Percentiles rank a stretch among this genome's conserved stretches.
Conservation (phyloP, 2,113 vertebrate species). For the Semicossyphus pulcher region DNA sequence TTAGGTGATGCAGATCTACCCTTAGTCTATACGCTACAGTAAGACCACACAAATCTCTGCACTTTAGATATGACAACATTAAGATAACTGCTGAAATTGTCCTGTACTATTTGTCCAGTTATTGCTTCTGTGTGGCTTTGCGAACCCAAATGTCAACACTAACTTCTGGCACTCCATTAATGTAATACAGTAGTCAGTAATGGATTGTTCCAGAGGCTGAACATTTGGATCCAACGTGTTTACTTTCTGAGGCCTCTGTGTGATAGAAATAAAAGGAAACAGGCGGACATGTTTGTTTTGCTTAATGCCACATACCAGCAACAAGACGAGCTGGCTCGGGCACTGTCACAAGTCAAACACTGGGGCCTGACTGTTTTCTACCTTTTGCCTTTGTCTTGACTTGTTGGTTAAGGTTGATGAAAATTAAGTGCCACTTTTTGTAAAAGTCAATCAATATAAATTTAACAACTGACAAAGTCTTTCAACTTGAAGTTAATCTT, state of each 20-base stretch:
- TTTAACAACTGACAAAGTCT: not conserved
- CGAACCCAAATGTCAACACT: not conserved
- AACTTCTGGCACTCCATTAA: not conserved
- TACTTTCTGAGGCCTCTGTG: conserved; percentile 40
- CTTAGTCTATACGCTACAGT: not conserved
- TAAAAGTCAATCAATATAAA: not conserved
- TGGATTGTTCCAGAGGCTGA: not conserved
- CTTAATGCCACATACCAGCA: conserved; percentile 63
- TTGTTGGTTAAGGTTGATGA: not conserved
- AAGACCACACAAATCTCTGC: not conserved
- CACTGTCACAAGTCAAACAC: conserved; percentile 8
- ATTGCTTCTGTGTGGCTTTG: not conserved
- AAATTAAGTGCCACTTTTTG: not conserved
- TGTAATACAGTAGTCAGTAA: not conserved
- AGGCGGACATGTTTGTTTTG: conserved; percentile 58
- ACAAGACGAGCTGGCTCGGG: conserved; percentile 58
- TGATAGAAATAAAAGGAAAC: conserved; percentile 45
- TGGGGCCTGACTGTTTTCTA: not conserved
- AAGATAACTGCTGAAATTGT: not conserved
- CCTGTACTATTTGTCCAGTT: no score
- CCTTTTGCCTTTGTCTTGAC: not conserved
- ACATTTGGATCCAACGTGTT: conserved; percentile 30
- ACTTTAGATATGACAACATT: not conserved
- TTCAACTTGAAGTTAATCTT: not conserved
- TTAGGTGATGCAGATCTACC: not conserved